A percentile compares a stretch with the other conserved stretches of the same genome.
phyloP scores from a whole-genome alignment of 1,140 invertebrate species.

The Notospermus geniculatus region DNA sequence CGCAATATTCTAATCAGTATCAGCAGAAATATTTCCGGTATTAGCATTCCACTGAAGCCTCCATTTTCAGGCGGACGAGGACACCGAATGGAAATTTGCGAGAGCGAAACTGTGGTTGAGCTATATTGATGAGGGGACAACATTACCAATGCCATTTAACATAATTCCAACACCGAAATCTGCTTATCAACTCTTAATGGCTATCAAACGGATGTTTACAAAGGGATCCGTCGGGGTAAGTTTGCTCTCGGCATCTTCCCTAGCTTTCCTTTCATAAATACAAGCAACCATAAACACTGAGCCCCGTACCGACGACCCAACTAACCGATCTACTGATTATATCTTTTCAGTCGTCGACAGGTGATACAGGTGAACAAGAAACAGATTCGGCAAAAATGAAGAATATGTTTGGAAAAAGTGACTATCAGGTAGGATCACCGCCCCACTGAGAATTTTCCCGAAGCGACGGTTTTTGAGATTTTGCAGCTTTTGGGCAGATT shows the following conservation, averaged over 20 bases:
- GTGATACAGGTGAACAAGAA: too few species aligned
- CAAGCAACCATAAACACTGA: not conserved
- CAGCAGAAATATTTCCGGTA: conserved; percentile 2
- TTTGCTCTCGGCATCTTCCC: not conserved
- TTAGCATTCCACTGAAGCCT: conserved; percentile 8
- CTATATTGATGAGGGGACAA: conserved; percentile 84
- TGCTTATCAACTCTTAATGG: conserved; percentile 21
- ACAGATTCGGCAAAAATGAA: too few species aligned
- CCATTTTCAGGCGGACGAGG: conserved; percentile 70
- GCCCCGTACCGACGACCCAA: not conserved
- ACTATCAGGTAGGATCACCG: too few species aligned
- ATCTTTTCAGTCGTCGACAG: not conserved
- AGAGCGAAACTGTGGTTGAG: conserved; percentile 87
- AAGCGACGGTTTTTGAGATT: too few species aligned
- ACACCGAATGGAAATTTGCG: conserved; percentile 90
- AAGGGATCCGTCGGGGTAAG: not conserved
- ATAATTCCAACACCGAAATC: conserved; percentile 87
- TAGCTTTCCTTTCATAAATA: not conserved
- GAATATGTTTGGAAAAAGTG: too few species aligned
- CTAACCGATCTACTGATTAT: too few species aligned
- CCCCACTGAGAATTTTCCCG: too few species aligned
- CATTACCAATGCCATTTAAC: conserved; percentile 84
- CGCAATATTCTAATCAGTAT: too few species aligned
- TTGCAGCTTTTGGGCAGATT: too few species aligned
- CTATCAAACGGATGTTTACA: not conserved